Conservation (phyloP, 2,888 invertebrate species). For the Ischnus inquisitorius region DNA sequence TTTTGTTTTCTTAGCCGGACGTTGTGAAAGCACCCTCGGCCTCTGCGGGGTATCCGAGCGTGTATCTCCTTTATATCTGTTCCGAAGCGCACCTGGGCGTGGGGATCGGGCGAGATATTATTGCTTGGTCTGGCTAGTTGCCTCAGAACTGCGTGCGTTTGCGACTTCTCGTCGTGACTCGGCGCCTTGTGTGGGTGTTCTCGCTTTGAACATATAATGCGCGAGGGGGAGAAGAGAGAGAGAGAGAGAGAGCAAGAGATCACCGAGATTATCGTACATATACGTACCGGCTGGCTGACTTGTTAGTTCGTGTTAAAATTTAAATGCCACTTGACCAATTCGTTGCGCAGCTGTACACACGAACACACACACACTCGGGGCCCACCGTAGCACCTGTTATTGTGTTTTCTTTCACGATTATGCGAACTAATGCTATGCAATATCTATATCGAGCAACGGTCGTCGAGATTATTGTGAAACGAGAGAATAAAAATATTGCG, state of each 20-base stretch:
- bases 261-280: neutral
- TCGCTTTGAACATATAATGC: neutral
- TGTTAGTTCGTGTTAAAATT: conserved; percentile 74
- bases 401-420: conserved; percentile 70
- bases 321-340: conserved; percentile 81
- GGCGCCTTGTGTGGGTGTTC: conserved; percentile 65
- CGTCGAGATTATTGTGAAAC: conserved; percentile 65
- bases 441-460: conserved; percentile 53
- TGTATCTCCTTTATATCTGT: conserved; percentile 48
- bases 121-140: conserved; percentile 67
- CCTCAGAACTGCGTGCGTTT: conserved; percentile 65
- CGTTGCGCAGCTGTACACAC: conserved; percentile 70
- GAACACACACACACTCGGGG: conserved; percentile 57
- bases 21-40: conserved; percentile 72
- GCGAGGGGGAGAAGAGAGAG: neutral
- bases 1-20: conserved; percentile 28
- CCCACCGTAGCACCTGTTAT: conserved; percentile 71
- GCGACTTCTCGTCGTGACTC: conserved; percentile 60
- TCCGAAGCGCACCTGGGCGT: conserved; percentile 73
- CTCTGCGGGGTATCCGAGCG: conserved; percentile 63
- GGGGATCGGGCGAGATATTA: conserved; percentile 73
- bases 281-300: conserved; percentile 58
- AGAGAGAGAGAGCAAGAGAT: conserved; percentile 19
- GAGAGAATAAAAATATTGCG: conserved; percentile 53
- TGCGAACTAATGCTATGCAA: conserved; percentile 67